Base-by-base conservation (phyloP, 37 sponge, comb jelly and placozoan genomes). In the Chondrilla cf. caribensis region DNA sequence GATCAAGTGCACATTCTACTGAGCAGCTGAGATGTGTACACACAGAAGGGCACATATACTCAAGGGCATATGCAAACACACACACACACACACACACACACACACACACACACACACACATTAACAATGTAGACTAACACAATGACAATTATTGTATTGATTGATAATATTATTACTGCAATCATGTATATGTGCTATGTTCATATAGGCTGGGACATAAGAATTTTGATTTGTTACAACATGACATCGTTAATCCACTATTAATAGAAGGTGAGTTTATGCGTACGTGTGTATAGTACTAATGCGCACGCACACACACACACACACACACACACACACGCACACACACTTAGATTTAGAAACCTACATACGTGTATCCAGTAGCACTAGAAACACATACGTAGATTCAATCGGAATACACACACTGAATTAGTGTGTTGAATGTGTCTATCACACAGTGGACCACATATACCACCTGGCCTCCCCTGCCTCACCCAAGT, bases 381-480 rank as follows among this genome's bases (percentile, higher is more conserved):
- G 51, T 14, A 47, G 11, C 9, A 47, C 11, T 47, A 47, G 11
- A 47, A 11, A 11, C 6, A 47, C 51, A 47, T 14, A 47, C 51
- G 11, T 47, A 47, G 51, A 14, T 47, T 47, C 51, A 6, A 47
- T 6, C 6, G 11, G 6, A 47, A 47, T 47, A 47, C 51, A 47
- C 11, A 47, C 51, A 47, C 51, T 14, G 51, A 47, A 47, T 47
- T 47, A 47, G 11, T 47, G 51, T 14, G 11, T 47, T 14, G 51
- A 47, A 47, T 47, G 11, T 47, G 51, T 6, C 9, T 14, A 47
- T 47, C 35, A 38, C 41, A 4, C 51, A 94, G 96, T 97, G 32
- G 97, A 97, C 65, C 86, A 95, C 82, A 97, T 97, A 8, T 97
- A 97, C 68, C 97, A 97, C 65, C 67, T 97, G 41, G 97, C 97